Conservation (phyloP, 2,113 vertebrate species). For the Passer montanus region DNA sequence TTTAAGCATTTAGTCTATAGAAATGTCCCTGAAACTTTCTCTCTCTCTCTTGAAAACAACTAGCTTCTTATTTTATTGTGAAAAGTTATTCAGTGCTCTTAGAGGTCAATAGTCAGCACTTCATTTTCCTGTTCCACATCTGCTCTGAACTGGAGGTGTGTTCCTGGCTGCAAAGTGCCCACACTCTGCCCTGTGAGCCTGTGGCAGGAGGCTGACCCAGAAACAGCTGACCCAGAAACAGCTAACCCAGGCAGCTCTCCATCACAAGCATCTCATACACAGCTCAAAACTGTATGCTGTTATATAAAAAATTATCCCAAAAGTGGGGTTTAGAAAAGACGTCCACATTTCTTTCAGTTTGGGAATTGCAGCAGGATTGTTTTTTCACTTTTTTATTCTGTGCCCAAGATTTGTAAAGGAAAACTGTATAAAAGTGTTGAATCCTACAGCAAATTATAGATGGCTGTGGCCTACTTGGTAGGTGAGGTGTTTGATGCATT, state of each 20-base stretch:
- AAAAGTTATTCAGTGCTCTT: not conserved
- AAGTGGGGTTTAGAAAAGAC: not conserved
- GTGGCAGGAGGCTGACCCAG: not conserved
- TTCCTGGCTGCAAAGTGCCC: not conserved
- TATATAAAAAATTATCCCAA: not conserved
- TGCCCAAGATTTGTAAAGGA: not conserved
- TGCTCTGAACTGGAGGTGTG: accelerated
- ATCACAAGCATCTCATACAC: not conserved
- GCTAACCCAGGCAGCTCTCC: not conserved
- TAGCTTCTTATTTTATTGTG: not conserved
- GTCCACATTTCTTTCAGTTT: not conserved
- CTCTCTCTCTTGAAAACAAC: not conserved
- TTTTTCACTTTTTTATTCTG: not conserved
- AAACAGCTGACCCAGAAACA: not conserved
- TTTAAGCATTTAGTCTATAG: not conserved
- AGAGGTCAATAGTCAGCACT: not conserved
- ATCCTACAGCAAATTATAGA: not conserved
- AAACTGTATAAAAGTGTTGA: not conserved
- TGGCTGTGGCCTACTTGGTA: not conserved
- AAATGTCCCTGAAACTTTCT: not conserved
- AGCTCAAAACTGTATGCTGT: not conserved
- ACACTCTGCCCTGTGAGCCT: not conserved
- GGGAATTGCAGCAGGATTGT: not conserved
- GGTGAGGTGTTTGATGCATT: not conserved
- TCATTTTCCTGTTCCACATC: not conserved